A percentile compares a stretch with the other conserved stretches of the same genome.
Conservation (phyloP, 2,888 invertebrate genomes). For the Pelosia muscerda region DNA sequence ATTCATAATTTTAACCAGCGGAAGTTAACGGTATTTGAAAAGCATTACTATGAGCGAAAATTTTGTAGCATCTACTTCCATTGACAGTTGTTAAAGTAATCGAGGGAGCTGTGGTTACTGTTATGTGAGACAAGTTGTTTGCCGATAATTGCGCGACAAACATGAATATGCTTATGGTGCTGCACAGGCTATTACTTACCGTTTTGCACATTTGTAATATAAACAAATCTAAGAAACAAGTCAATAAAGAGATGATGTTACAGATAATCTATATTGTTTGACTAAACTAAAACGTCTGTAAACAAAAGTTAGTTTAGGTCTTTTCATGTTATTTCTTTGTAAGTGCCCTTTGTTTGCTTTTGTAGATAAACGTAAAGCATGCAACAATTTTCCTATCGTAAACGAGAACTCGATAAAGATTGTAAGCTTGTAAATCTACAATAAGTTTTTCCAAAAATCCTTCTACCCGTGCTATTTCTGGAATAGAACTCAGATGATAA, state of each 20-base stretch:
- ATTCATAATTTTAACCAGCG: conserved; percentile 67
- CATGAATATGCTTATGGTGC: conserved; percentile 54
- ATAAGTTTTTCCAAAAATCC: conserved; percentile 22
- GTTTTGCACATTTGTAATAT: conserved; percentile 45
- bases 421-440: conserved; percentile 25
- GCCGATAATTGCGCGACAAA: conserved; percentile 64
- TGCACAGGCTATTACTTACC: conserved; percentile 52
- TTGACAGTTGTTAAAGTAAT: conserved; percentile 57
- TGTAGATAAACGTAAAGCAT: conserved; percentile 8
- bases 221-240: conserved; percentile 2
- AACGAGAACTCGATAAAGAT: conserved; percentile 48
- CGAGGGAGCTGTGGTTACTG: conserved; percentile 61
- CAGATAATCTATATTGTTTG: neutral
- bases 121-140: conserved; percentile 60
- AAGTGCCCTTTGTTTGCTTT: neutral
- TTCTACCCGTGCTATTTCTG: conserved; percentile 26
- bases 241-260: neutral
- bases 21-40: conserved; percentile 63
- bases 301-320: neutral
- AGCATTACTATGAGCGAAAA: conserved; percentile 46
- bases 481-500: conserved; percentile 33
- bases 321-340: neutral
- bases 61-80: conserved; percentile 40
- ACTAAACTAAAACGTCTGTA: neutral
- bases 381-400: conserved; percentile 52